Conservation (phyloP, 2,113 vertebrate species). For the Nothobranchius furzeri region DNA sequence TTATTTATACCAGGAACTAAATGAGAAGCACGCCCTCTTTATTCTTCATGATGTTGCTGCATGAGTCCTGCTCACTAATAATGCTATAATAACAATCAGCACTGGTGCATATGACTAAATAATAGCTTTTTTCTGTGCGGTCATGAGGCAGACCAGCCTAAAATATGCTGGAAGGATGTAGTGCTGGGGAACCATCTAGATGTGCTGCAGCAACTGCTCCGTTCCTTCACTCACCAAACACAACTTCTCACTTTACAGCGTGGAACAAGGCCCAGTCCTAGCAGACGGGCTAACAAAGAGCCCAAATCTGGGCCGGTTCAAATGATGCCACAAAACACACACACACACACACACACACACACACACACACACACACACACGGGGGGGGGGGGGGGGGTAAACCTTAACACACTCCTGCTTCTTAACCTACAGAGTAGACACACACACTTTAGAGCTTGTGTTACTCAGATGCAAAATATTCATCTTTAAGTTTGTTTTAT, state of each 20-base stretch:
- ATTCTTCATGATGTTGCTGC: constrained; percentile 16
- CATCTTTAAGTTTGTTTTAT: no score
- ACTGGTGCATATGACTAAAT: no score
- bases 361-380: neutral
- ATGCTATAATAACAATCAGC: no score
- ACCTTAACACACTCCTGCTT: no score
- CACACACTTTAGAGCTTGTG: no score
- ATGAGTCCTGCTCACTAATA: neutral
- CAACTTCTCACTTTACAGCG: constrained; percentile 63
- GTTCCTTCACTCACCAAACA: constrained; percentile 72
- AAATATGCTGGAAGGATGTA: constrained; percentile 42
- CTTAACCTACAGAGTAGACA: no score
- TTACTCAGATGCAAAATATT: no score
- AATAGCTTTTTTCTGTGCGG: neutral
- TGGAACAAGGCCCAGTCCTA: constrained; percentile 33
- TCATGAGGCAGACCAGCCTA: constrained; percentile 27
- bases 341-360: constrained; percentile 3
- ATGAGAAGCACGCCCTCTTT: neutral
- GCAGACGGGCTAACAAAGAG: constrained; percentile 4
- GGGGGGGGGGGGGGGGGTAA: no score
- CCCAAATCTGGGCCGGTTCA: constrained; percentile 4
- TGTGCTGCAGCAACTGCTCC: constrained; percentile 66
- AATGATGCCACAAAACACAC: neutral
- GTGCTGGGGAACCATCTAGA: constrained; percentile 53
- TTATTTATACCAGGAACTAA: neutral